A percentile compares a stretch with the other conserved stretches of the same genome.
These are phyloP conservation scores for Microchirus variegatus DNA, from an alignment of 2,797 vertebrate species.

Conservation along the genomic window DNA sequence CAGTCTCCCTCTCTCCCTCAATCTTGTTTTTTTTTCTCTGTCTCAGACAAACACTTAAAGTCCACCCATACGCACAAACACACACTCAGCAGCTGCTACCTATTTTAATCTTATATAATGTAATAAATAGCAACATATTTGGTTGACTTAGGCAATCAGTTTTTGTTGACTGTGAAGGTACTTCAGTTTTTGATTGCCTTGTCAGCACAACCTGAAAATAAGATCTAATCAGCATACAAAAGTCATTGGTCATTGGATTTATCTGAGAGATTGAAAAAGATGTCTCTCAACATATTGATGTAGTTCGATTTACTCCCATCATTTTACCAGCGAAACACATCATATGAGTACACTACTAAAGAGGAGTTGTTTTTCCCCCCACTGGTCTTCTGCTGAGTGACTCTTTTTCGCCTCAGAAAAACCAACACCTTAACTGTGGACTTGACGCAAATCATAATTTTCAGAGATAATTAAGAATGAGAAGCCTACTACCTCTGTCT, in stretches of 20 bases:
- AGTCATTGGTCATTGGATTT: conserved; percentile 7
- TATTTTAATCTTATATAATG: no score
- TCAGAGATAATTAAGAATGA: no score
- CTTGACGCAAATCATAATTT: no score
- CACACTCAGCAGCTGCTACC: conserved; percentile 30
- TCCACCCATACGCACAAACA: conserved; percentile 12
- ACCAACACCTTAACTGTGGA: no score
- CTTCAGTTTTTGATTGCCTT: conserved; percentile 18
- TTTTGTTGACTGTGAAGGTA: conserved; percentile 15
- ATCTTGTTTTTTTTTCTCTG: conserved; percentile 24
- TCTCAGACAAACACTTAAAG: conserved; percentile 58
- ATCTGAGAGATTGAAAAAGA: conserved; percentile 6
- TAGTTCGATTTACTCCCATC: background rate
- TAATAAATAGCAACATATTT: no score
- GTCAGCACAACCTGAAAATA: conserved; percentile 21
- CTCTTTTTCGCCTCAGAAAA: no score
- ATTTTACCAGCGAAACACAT: no score
- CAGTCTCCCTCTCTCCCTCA: conserved; percentile 14
- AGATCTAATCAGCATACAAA: conserved; percentile 11
- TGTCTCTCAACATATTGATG: background rate
- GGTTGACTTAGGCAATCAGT: background rate
- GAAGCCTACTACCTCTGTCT: no score
- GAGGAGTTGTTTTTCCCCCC: background rate
- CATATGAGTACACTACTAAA: no score
- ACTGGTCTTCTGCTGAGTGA: no score